Percentiles rank a stretch among this genome's conserved stretches.
phyloP scores from a whole-genome alignment of 1,140 invertebrate genomes.

The Eulimnadia texana region DNA sequence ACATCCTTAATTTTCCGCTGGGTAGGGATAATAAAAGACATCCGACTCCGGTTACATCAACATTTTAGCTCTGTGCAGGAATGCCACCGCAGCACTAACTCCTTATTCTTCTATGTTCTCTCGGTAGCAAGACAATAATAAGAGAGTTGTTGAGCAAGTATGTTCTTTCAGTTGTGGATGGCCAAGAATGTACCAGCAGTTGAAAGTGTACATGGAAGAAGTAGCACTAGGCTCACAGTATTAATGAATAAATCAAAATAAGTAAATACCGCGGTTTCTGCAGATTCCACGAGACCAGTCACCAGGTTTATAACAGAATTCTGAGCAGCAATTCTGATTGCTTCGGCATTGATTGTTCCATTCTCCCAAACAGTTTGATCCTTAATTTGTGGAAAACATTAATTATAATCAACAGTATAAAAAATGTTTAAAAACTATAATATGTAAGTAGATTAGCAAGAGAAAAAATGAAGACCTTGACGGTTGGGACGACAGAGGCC shows the following conservation, averaged over 20 bases:
- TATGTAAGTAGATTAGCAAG: too few species aligned
- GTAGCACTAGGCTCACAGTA: neutral
- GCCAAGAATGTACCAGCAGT: neutral
- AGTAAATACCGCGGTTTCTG: neutral
- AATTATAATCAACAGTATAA: neutral
- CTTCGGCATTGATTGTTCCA: neutral
- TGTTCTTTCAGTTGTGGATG: neutral
- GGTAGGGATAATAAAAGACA: too few species aligned
- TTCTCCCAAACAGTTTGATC: neutral
- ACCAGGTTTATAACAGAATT: neutral
- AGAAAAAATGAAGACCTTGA: too few species aligned
- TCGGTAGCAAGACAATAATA: too few species aligned
- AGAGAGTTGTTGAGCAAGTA: too few species aligned
- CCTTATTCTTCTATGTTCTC: too few species aligned
- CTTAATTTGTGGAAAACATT: neutral
- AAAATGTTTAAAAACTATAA: neutral
- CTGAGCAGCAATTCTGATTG: neutral
- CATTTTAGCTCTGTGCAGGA: too few species aligned
- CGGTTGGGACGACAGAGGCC: neutral
- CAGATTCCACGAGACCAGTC: neutral
- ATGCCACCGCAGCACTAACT: too few species aligned
- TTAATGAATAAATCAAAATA: neutral
- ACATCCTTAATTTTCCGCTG: too few species aligned
- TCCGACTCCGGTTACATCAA: too few species aligned
- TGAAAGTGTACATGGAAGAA: neutral